Percentiles rank a stretch among this genome's conserved stretches.
Conservation (phyloP, 2,113 vertebrate species). For the Oryzias javanicus region DNA sequence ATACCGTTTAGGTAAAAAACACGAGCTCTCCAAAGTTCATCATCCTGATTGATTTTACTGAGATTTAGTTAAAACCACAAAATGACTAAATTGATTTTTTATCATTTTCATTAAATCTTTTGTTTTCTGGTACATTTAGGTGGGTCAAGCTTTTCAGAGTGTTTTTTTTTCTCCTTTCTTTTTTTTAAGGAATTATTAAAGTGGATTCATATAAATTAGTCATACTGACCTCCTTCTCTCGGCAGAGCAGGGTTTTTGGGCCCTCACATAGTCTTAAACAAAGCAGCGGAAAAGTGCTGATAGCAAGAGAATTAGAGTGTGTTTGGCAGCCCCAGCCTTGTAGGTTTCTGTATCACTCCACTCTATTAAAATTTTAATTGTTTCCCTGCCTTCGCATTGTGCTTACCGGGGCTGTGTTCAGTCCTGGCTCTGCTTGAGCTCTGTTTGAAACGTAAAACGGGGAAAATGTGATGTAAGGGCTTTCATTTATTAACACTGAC, state of each 20-base stretch:
- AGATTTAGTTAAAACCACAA: background rate
- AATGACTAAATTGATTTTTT: background rate
- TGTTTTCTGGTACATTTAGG: background rate
- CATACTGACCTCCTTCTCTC: slow-evolving; percentile 41
- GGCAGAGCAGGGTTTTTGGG: slow-evolving; percentile 27
- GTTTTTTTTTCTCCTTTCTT: background rate
- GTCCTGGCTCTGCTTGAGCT: slow-evolving; percentile 29
- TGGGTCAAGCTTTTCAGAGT: slow-evolving; percentile 2
- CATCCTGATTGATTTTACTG: background rate
- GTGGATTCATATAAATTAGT: slow-evolving; percentile 29
- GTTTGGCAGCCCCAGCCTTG: slow-evolving; percentile 83
- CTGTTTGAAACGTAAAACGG: slow-evolving; percentile 23
- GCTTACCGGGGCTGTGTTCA: slow-evolving; percentile 52
- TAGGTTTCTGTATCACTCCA: slow-evolving; percentile 86
- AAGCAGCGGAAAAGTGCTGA: slow-evolving; percentile 75
- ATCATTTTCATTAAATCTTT: background rate
- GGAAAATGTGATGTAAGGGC: slow-evolving; percentile 1
- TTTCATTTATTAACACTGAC: slow-evolving; percentile 7
- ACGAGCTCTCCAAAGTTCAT: slow-evolving; percentile 1
- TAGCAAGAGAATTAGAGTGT: slow-evolving; percentile 76
- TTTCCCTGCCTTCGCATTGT: slow-evolving; percentile 79
- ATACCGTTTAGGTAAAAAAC: slow-evolving; percentile 11
- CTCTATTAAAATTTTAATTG: slow-evolving; percentile 85
- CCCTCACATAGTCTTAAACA: slow-evolving; percentile 54
- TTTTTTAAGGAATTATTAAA: background rate